Evolutionary conservation across 2,888 invertebrate genomes (phyloP).

Genomic region (Polydrusus cervinus): DNA sequence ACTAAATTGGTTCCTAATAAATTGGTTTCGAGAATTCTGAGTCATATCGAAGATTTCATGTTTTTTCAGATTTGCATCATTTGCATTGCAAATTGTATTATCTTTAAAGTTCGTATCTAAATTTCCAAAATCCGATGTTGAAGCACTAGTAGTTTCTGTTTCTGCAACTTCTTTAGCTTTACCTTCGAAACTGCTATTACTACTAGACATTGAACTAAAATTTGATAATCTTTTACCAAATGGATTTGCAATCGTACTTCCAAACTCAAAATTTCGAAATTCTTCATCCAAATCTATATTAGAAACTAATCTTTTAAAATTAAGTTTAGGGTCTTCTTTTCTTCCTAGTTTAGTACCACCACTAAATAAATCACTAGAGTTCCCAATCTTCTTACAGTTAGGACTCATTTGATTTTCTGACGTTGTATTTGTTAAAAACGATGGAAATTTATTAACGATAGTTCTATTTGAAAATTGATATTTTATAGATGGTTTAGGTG

Average conservation of each 20-base stretch:
- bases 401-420: background rate
- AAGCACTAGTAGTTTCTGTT: background rate
- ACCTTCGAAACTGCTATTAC: background rate
- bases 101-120: background rate
- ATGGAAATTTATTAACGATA: background rate
- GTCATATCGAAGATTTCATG: too few relatives aligned
- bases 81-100: too few relatives aligned
- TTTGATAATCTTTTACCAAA: background rate
- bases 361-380: background rate
- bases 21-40: background rate
- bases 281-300: conserved; percentile 12
- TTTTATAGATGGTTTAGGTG: background rate
- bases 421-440: background rate
- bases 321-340: background rate
- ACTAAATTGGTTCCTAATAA: conserved; percentile 12
- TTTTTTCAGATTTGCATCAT: too few relatives aligned
- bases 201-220: background rate
- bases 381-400: too few relatives aligned
- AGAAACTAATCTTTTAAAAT: conserved; percentile 12
- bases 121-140: background rate
- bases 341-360: background rate
- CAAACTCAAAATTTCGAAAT: background rate
- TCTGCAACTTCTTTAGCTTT: background rate
- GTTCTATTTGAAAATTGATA: background rate
- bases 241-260: background rate